Evolutionary conservation across 1,140 invertebrate genomes (phyloP).

Genomic region (Odontomachus brunneus): DNA sequence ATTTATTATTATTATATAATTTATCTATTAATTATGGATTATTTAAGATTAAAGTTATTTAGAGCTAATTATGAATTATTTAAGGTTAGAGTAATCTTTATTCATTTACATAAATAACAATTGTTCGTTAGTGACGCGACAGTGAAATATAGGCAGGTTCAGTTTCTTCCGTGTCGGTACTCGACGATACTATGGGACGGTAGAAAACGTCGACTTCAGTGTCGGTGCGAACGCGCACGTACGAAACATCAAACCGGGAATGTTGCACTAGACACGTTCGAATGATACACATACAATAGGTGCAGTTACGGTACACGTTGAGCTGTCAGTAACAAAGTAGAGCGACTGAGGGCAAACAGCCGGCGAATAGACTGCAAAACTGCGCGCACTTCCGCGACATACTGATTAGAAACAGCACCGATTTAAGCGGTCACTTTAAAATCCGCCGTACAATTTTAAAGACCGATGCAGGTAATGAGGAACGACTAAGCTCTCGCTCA

Average conservation of each 20-base stretch:
- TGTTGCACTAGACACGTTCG: constrained; percentile 47
- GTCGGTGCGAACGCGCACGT: constrained; percentile 36
- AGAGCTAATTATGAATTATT: too few relatives aligned
- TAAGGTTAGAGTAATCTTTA: too few relatives aligned
- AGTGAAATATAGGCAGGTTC: constrained; percentile 9
- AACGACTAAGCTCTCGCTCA: too few relatives aligned
- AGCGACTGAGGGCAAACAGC: constrained; percentile 44
- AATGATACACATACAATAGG: constrained; percentile 49
- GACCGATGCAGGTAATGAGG: too few relatives aligned
- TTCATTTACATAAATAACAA: too few relatives aligned
- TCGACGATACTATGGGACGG: neutral
- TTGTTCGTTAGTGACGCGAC: constrained; percentile 62
- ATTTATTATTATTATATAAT: too few relatives aligned
- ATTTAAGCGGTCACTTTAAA: constrained; percentile 11
- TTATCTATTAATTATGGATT: too few relatives aligned
- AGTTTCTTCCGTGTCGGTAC: constrained; percentile 14
- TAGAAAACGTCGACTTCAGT: neutral
- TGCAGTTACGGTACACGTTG: constrained; percentile 42
- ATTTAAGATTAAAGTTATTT: too few relatives aligned
- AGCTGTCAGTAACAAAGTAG: constrained; percentile 58
- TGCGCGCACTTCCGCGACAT: neutral
- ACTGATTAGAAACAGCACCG: constrained; percentile 21
- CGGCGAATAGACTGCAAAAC: constrained; percentile 30
- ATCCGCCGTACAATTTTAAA: too few relatives aligned
- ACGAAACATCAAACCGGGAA: constrained; percentile 45